Percentiles rank a stretch among this genome's conserved stretches.
Evolutionary conservation across 2,113 vertebrate species (phyloP).

Genomic region (Dissostichus mawsoni): DNA sequence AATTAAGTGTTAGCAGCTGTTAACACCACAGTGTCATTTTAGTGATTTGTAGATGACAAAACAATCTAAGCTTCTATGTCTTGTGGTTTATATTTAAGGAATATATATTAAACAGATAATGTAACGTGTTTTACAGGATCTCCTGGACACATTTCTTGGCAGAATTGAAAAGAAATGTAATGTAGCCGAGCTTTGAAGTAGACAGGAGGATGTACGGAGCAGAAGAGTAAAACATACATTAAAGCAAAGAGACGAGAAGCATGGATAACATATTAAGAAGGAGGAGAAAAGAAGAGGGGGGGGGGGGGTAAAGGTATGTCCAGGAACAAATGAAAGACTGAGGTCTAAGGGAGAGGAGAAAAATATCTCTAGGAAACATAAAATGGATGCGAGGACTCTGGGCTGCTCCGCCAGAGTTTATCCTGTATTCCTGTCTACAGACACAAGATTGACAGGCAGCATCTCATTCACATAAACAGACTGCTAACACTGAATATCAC

Average conservation of each 20-base stretch:
- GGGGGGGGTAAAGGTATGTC: background rate
- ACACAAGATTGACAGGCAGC: conserved; percentile 37
- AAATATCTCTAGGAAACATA: too few species aligned
- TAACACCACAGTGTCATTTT: background rate
- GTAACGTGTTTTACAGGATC: background rate
- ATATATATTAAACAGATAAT: too few species aligned
- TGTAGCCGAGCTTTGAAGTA: background rate
- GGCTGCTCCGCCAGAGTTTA: too few species aligned
- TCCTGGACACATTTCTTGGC: background rate
- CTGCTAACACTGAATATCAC: conserved; percentile 50
- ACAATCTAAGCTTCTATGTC: background rate
- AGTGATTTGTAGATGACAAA: background rate
- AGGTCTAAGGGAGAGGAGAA: too few species aligned
- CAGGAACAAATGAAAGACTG: too few species aligned
- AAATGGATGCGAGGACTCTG: too few species aligned
- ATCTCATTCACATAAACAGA: conserved; percentile 51
- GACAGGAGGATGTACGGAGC: background rate
- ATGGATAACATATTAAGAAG: too few species aligned
- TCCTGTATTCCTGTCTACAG: conserved; percentile 25
- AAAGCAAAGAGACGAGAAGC: too few species aligned
- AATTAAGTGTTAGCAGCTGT: background rate
- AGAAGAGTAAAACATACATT: too few species aligned
- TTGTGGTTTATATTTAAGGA: too few species aligned
- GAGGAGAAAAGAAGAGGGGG: background rate
- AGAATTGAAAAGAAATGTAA: background rate